phyloP scores from a whole-genome alignment of 2,113 vertebrate genomes.

The Lampris megalopsis region DNA sequence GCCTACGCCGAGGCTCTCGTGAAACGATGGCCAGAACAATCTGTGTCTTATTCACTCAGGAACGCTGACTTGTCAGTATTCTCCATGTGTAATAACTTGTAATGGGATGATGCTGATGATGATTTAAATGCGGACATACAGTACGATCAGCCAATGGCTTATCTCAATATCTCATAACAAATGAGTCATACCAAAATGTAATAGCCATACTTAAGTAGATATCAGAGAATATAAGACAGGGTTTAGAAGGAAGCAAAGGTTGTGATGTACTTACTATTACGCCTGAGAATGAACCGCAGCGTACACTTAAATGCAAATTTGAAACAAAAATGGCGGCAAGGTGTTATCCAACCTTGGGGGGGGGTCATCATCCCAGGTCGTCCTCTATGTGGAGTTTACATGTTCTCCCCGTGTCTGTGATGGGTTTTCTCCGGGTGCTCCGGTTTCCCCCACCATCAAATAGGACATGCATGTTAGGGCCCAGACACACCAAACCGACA shows the following conservation, averaged over 20 bases:
- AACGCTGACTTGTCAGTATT: slow-evolving; percentile 68
- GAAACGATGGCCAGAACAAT: slow-evolving; percentile 63
- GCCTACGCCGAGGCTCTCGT: slow-evolving; percentile 65
- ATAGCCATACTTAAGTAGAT: neutral
- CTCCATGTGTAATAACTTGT: slow-evolving; percentile 35
- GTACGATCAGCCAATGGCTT: neutral
- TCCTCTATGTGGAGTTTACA: too few relatives aligned
- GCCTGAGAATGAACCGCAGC: neutral
- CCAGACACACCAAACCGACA: too few relatives aligned
- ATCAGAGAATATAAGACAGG: slow-evolving; percentile 4
- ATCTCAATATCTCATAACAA: neutral
- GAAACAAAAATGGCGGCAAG: too few relatives aligned
- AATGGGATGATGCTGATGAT: slow-evolving; percentile 49
- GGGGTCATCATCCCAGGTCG: too few relatives aligned
- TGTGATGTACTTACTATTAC: neutral
- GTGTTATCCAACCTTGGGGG: too few relatives aligned
- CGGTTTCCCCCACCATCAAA: too few relatives aligned
- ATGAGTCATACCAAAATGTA: slow-evolving; percentile 21
- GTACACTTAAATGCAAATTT: too few relatives aligned
- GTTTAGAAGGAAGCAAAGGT: neutral
- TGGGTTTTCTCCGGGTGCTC: too few relatives aligned
- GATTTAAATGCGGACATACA: slow-evolving; percentile 16
- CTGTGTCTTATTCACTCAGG: slow-evolving; percentile 71
- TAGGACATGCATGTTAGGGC: too few relatives aligned
- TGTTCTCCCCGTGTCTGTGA: too few relatives aligned